Evolutionary conservation across 2,888 invertebrate species (phyloP).

Genomic region (Aspidapion aeneum): DNA sequence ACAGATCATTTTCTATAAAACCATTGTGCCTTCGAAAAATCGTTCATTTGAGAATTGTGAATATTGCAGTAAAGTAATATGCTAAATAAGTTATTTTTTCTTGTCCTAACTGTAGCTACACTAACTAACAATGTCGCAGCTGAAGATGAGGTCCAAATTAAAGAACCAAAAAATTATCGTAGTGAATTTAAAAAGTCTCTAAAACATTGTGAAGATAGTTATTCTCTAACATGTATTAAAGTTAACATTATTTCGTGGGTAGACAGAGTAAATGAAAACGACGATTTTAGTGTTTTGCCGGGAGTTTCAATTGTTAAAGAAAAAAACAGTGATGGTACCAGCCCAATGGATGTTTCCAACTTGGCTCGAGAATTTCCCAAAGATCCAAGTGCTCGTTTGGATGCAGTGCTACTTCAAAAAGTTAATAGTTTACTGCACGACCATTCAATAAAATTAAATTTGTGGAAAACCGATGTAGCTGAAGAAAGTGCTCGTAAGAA

Average conservation of each 20-base stretch:
- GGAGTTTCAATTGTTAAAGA: conserved; percentile 68
- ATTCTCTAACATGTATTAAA: conserved; percentile 69
- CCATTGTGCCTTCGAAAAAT: background rate
- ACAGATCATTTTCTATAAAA: background rate
- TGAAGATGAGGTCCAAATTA: background rate
- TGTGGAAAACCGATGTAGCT: conserved; percentile 45
- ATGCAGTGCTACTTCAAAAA: conserved; percentile 65
- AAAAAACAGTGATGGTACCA: conserved; percentile 45
- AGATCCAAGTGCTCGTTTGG: conserved; percentile 68
- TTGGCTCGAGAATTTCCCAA: conserved; percentile 67
- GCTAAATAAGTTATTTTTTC: background rate
- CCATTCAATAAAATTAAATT: conserved; percentile 64
- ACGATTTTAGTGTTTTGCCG: conserved; percentile 62
- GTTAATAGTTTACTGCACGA: conserved; percentile 64
- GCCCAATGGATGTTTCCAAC: conserved; percentile 62
- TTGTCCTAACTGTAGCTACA: background rate
- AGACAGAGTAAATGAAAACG: conserved; percentile 63
- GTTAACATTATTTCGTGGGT: conserved; percentile 68
- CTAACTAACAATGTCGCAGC: background rate
- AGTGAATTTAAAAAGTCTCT: conserved; percentile 36
- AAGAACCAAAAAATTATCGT: conserved; percentile 17
- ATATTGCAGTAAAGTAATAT: background rate
- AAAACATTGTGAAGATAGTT: conserved; percentile 52
- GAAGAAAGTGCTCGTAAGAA: conserved; percentile 49
- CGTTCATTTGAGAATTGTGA: background rate